phyloP scores from a whole-genome alignment of 2,888 invertebrate genomes.

The Imbricaverruca yamaguchii region DNA sequence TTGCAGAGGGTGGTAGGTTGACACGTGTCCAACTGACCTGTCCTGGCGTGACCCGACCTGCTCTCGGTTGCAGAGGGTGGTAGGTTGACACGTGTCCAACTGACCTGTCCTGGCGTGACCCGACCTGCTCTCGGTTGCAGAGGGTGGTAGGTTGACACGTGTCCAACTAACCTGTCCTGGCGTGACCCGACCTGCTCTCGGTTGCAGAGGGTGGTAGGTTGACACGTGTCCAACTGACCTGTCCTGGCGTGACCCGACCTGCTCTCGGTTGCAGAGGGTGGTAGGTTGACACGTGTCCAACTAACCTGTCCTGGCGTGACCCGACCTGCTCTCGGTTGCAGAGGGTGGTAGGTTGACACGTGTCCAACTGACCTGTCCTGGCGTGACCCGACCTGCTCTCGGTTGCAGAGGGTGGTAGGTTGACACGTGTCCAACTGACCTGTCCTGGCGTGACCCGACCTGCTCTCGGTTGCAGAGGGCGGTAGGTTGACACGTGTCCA shows the following conservation, averaged over 20 bases:
- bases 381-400: not conserved
- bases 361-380: no score
- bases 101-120: not conserved
- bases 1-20: slow-evolving; percentile 76
- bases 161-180: not conserved
- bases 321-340: not conserved
- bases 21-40: not conserved
- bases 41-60: not conserved
- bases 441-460: not conserved
- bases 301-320: not conserved
- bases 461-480: not conserved
- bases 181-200: no score
- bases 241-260: not conserved
- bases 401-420: slow-evolving; percentile 71
- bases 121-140: slow-evolving; percentile 44
- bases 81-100: no score
- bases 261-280: slow-evolving; percentile 60
- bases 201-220: not conserved
- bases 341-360: not conserved
- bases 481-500: no score
- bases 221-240: no score
- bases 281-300: slow-evolving; percentile 57
- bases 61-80: not conserved
- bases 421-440: slow-evolving; percentile 42
- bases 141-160: slow-evolving; percentile 83